Conservation (phyloP, 2,113 vertebrate genomes). For the Callionymus lyra region DNA sequence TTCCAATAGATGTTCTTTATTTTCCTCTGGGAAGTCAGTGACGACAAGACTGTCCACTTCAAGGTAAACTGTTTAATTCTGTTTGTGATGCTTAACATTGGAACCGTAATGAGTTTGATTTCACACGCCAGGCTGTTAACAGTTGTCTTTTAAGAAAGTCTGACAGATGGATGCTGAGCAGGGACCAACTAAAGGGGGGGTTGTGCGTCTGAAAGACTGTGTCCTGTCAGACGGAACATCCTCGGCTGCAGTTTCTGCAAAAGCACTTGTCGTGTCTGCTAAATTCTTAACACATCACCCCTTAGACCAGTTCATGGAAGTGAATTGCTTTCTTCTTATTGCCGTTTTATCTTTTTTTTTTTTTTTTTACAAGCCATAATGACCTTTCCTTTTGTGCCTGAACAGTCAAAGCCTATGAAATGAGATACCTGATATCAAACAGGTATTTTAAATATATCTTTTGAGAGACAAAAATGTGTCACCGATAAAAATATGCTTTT, state of each 20-base stretch:
- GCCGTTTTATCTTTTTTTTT: too few relatives aligned
- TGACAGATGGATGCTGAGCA: slow-evolving; percentile 29
- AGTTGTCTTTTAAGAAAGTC: slow-evolving; percentile 17
- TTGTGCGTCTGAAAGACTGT: background rate
- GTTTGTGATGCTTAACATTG: slow-evolving; percentile 11
- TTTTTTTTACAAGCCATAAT: too few relatives aligned
- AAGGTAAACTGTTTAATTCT: slow-evolving; percentile 14
- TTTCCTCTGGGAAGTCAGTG: slow-evolving; percentile 6
- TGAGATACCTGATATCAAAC: too few relatives aligned
- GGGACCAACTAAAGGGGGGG: slow-evolving; percentile 5
- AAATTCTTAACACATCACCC: slow-evolving; percentile 16
- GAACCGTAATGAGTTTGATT: slow-evolving; percentile 22
- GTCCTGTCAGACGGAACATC: slow-evolving; percentile 7
- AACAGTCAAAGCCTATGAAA: too few relatives aligned
- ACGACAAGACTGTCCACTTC: slow-evolving; percentile 10
- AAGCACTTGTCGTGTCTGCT: background rate
- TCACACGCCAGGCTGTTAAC: slow-evolving; percentile 15
- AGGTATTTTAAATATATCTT: too few relatives aligned
- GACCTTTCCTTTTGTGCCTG: too few relatives aligned
- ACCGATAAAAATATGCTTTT: too few relatives aligned
- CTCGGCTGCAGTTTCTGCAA: slow-evolving; percentile 9
- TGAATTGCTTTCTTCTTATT: too few relatives aligned
- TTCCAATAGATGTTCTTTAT: background rate
- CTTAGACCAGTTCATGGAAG: background rate
- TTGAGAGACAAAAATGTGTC: too few relatives aligned